phyloP scores from a whole-genome alignment of 2,888 invertebrate genomes.

The Tortrix viridana region DNA sequence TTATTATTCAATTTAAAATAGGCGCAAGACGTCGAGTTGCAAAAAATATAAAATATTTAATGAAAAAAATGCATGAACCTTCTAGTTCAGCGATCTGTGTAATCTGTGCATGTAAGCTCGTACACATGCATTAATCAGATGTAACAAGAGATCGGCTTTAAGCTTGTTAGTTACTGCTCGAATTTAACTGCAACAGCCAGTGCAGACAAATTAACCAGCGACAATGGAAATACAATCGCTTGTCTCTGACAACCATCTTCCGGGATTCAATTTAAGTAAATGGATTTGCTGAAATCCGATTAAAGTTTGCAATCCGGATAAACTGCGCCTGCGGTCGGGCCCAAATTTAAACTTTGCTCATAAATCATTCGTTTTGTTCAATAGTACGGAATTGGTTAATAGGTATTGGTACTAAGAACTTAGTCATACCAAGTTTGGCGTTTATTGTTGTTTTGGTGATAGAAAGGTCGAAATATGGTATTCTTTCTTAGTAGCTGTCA shows the following conservation, averaged over 20 bases:
- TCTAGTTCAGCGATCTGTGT: too few relatives aligned
- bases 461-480: not conserved
- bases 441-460: conserved; percentile 32
- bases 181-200: conserved; percentile 4
- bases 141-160: not conserved
- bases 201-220: conserved; percentile 36
- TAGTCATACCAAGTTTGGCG: conserved; percentile 14
- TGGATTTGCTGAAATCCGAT: conserved; percentile 55
- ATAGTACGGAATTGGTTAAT: conserved; percentile 37
- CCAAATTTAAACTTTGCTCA: conserved; percentile 48
- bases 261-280: conserved; percentile 58
- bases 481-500: not conserved
- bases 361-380: conserved; percentile 45
- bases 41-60: too few relatives aligned
- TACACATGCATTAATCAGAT: not conserved
- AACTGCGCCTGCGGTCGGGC: conserved; percentile 44
- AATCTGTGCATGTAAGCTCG: not conserved
- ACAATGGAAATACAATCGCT: conserved; percentile 46
- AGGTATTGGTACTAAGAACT: conserved; percentile 25
- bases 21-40: too few relatives aligned
- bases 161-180: conserved; percentile 6
- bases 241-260: conserved; percentile 46
- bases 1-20: too few relatives aligned
- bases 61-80: too few relatives aligned
- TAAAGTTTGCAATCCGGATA: conserved; percentile 54